These are phyloP conservation scores for Elephantulus edwardii DNA, from an alignment of 2,113 vertebrate genomes.

Conservation along the genomic window DNA sequence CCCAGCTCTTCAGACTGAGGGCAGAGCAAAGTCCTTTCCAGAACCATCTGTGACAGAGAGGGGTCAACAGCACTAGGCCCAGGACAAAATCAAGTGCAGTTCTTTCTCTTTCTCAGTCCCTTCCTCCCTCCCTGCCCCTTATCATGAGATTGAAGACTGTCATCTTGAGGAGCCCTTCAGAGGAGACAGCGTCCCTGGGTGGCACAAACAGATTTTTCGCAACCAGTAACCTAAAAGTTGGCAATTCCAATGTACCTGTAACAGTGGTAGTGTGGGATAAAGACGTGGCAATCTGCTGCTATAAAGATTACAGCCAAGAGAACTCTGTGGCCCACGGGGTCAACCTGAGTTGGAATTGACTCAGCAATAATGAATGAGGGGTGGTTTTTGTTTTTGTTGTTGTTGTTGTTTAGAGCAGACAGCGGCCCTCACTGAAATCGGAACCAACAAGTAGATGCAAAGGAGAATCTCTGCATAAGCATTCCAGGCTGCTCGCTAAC, in stretches of 20 bases:
- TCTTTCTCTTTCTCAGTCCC: background rate
- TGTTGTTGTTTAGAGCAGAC: background rate
- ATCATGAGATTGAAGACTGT: background rate
- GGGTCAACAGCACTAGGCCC: background rate
- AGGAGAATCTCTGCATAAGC: background rate
- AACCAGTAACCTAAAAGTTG: background rate
- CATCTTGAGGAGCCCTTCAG: background rate
- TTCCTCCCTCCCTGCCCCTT: background rate
- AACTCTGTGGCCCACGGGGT: background rate
- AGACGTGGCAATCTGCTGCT: background rate
- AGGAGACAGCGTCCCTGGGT: background rate
- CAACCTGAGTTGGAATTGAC: background rate
- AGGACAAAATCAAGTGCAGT: background rate
- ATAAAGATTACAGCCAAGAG: background rate
- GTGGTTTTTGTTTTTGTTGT: no score
- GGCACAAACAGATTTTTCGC: background rate
- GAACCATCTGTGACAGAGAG: background rate
- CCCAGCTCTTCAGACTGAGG: background rate
- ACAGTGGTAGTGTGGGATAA: background rate
- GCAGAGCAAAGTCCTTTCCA: background rate
- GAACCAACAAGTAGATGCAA: background rate
- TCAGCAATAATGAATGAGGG: no score
- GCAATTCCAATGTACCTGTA: background rate
- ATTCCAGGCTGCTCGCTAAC: background rate
- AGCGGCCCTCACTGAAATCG: background rate